Evolutionary conservation across 2,888 invertebrate species (phyloP).

Genomic region (Agrochola macilenta): DNA sequence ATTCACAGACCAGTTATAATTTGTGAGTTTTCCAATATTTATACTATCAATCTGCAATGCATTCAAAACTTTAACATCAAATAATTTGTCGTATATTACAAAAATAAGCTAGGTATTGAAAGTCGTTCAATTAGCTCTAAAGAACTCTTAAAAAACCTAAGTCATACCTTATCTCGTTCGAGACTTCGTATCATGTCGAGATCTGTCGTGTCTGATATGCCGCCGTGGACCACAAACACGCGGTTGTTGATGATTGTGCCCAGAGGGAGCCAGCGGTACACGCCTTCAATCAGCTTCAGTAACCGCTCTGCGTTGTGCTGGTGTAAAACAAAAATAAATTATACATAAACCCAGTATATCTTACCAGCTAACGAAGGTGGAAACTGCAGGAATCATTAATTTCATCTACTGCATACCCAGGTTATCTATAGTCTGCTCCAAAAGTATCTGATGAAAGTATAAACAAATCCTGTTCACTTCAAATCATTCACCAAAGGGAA

Average conservation of each 20-base stretch:
- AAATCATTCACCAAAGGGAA: neutral
- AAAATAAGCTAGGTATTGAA: neutral
- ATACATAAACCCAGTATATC: neutral
- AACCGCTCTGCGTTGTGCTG: slow-evolving; percentile 95
- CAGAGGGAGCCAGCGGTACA: slow-evolving; percentile 97
- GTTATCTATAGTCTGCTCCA: neutral
- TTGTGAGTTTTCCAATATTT: neutral
- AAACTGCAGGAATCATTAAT: neutral
- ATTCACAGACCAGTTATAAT: neutral
- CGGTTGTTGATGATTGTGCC: slow-evolving; percentile 97
- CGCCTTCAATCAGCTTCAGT: slow-evolving; percentile 95
- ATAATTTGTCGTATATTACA: neutral
- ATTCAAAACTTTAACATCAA: neutral
- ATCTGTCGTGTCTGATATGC: slow-evolving; percentile 97
- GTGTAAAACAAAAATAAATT: slow-evolving; percentile 43
- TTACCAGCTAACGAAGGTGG: neutral
- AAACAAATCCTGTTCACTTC: neutral
- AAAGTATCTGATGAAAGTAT: neutral
- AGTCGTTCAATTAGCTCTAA: neutral
- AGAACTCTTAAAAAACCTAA: neutral
- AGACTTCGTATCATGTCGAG: slow-evolving; percentile 94
- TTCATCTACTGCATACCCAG: neutral
- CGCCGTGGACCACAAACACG: slow-evolving; percentile 97
- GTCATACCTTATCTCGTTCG: slow-evolving; percentile 95
- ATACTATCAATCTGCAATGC: neutral